A percentile compares a stretch with the other conserved stretches of the same genome.
These are phyloP conservation scores for Callyntrura sp. DNA, from an alignment of 2,888 invertebrate species.

Conservation along the genomic window DNA sequence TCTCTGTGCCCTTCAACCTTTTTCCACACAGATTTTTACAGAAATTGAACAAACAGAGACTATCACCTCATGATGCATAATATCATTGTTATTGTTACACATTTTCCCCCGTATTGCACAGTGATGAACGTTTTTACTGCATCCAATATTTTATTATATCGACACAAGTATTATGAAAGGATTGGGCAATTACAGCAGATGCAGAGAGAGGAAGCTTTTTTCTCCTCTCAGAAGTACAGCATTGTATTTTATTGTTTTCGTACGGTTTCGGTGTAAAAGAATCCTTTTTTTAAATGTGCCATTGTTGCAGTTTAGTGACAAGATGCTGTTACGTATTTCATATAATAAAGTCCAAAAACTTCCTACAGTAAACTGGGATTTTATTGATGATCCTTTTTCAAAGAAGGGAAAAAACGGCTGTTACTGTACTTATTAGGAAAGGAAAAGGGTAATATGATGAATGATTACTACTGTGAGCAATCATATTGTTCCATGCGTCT, in stretches of 20 bases:
- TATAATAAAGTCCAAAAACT: slow-evolving; percentile 27
- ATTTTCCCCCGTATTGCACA: slow-evolving; percentile 33
- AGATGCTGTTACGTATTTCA: slow-evolving; percentile 29
- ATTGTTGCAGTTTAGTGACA: slow-evolving; percentile 44
- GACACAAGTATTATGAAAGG: slow-evolving; percentile 54
- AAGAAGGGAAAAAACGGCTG: slow-evolving; percentile 5
- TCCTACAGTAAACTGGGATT: slow-evolving; percentile 22
- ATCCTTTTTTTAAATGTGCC: slow-evolving; percentile 49
- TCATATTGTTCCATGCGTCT: background rate
- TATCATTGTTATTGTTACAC: slow-evolving; percentile 60
- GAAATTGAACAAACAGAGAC: slow-evolving; percentile 30
- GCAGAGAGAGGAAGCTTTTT: slow-evolving; percentile 23
- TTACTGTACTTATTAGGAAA: slow-evolving; percentile 29
- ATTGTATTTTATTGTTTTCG: slow-evolving; percentile 41
- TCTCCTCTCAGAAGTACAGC: slow-evolving; percentile 23
- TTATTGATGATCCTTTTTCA: slow-evolving; percentile 46
- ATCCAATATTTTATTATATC: slow-evolving; percentile 57
- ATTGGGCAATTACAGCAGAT: slow-evolving; percentile 61
- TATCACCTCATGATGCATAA: slow-evolving; percentile 53
- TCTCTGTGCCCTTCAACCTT: slow-evolving; percentile 53
- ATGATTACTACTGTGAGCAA: background rate
- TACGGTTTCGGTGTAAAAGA: slow-evolving; percentile 39
- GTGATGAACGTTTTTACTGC: slow-evolving; percentile 51
- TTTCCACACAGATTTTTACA: slow-evolving; percentile 56
- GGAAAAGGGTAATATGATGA: slow-evolving; percentile 34